phyloP scores from a whole-genome alignment of 1,140 invertebrate genomes.

The Asobara japonica region DNA sequence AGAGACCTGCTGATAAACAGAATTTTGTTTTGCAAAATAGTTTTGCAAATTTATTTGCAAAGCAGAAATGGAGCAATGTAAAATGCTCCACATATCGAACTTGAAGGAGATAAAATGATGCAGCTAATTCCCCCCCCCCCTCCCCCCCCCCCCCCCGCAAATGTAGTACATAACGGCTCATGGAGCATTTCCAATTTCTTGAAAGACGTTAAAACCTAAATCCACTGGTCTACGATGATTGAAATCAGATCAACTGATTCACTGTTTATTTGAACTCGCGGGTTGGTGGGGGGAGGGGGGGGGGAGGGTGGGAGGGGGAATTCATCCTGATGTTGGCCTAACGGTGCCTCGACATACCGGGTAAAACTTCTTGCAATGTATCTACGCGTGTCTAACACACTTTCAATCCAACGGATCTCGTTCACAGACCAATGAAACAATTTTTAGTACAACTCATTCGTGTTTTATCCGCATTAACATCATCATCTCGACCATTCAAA shows the following conservation, averaged over 20 bases:
- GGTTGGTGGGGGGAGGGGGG: too few species aligned
- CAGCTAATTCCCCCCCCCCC: background rate
- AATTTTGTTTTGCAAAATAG: too few species aligned
- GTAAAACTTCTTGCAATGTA: background rate
- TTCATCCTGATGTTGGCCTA: background rate
- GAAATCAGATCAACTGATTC: conserved; percentile 15
- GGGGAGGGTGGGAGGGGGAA: background rate
- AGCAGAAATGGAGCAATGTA: too few species aligned
- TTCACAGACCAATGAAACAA: background rate
- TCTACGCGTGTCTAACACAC: conserved; percentile 16
- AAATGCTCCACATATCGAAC: background rate
- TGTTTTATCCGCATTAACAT: background rate
- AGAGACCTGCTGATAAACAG: too few species aligned
- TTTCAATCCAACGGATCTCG: conserved; percentile 16
- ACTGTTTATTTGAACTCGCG: conserved; percentile 8
- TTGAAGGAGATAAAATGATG: background rate
- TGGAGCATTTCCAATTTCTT: background rate
- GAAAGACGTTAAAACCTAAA: conserved; percentile 1
- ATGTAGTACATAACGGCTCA: background rate
- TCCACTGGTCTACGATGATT: background rate
- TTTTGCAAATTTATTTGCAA: too few species aligned
- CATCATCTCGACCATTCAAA: too few species aligned
- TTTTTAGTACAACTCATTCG: background rate
- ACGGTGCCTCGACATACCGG: conserved; percentile 1
- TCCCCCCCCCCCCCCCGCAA: too few species aligned